These are phyloP conservation scores for Sarcophaga subvicina DNA, from an alignment of 2,888 invertebrate species.

Conservation along the genomic window DNA sequence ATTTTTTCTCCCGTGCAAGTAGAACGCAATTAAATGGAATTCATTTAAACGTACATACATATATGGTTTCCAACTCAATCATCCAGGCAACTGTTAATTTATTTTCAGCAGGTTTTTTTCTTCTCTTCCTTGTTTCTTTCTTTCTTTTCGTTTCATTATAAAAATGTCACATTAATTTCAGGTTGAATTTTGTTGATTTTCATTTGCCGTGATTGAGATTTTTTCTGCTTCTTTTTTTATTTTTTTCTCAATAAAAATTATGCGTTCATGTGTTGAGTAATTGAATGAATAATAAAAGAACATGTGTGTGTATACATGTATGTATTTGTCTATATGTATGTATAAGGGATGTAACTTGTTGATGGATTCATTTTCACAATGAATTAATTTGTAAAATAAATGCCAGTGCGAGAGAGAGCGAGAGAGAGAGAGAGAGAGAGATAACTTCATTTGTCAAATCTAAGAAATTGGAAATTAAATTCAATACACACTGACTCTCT, in stretches of 20 bases:
- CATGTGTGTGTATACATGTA: neutral
- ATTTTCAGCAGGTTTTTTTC: neutral
- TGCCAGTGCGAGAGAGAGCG: neutral
- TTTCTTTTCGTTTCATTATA: neutral
- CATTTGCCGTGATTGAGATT: constrained; percentile 32
- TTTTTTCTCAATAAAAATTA: neutral
- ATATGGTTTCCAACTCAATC: too few species aligned
- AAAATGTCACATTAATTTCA: constrained; percentile 30
- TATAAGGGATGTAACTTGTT: constrained; percentile 24
- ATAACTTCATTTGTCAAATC: neutral
- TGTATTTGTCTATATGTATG: neutral
- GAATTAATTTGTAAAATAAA: constrained; percentile 34
- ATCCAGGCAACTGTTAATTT: neutral
- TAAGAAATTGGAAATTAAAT: neutral
- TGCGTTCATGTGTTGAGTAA: constrained; percentile 17
- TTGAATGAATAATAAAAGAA: neutral
- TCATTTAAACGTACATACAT: too few species aligned
- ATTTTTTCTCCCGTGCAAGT: too few species aligned
- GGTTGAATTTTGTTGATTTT: constrained; percentile 24
- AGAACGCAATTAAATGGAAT: too few species aligned
- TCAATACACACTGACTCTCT: neutral
- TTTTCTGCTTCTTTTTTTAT: too few species aligned
- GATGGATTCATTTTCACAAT: constrained; percentile 42
- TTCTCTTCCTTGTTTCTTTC: neutral
- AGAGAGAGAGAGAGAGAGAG: neutral